Percentiles rank a stretch among this genome's conserved stretches.
These are phyloP conservation scores for Ooceraea biroi DNA, from an alignment of 1,140 invertebrate genomes.

Conservation along the genomic window DNA sequence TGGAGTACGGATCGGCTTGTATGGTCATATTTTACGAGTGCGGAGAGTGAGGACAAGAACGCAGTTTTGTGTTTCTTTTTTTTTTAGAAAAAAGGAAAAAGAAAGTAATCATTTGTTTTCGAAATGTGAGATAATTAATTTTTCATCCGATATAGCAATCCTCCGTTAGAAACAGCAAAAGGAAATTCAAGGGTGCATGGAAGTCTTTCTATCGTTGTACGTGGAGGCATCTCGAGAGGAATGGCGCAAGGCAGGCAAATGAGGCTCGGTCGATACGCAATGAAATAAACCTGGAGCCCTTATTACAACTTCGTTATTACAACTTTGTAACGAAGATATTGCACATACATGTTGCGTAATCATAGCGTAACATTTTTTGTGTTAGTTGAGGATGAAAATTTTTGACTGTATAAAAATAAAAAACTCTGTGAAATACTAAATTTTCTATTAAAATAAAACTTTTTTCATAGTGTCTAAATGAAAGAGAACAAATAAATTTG, in stretches of 20 bases:
- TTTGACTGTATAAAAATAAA: not conserved
- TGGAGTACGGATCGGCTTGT: not conserved
- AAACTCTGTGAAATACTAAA: too few relatives aligned
- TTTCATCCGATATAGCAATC: not conserved
- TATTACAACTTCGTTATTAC: not conserved
- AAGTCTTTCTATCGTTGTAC: constrained; percentile 52
- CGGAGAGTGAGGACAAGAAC: not conserved
- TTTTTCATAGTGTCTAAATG: too few relatives aligned
- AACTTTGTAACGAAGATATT: constrained; percentile 8
- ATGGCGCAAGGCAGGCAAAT: constrained; percentile 63
- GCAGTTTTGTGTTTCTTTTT: not conserved
- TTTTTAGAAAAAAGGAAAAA: not conserved
- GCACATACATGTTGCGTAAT: not conserved
- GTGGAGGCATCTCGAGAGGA: constrained; percentile 78
- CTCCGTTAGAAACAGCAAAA: constrained; percentile 13
- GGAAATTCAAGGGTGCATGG: not conserved
- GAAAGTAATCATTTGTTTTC: not conserved
- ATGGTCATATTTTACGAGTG: constrained; percentile 11
- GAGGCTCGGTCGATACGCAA: constrained; percentile 65
- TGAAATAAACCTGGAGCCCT: constrained; percentile 6
- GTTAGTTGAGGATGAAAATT: not conserved
- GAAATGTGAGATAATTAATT: not conserved
- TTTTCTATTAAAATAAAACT: not conserved
- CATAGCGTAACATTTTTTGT: not conserved
- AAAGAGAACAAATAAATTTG: too few relatives aligned